Base-by-base conservation (phyloP, 2,888 invertebrate genomes). In the Eumerus sabulonum region DNA sequence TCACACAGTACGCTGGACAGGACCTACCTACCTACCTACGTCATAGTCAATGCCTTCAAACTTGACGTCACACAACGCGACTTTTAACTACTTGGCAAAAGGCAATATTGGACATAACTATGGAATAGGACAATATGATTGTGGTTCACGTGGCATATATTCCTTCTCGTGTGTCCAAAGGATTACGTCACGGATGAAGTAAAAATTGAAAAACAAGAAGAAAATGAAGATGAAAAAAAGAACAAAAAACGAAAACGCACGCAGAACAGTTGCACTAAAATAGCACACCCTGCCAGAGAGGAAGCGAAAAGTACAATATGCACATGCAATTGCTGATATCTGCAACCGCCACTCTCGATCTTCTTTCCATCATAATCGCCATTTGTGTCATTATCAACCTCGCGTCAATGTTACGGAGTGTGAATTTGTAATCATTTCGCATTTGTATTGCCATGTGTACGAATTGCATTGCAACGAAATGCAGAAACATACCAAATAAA, bases 351-450 rank as follows among this genome's bases (percentile, higher is more conserved):
- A 38, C 62, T 62, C 57, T 63, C 62, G 67, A 77, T 77, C 67
- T 72, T 19, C 54, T 42, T 70, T 19, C 47, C 36, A 16, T 62
- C 62, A 53, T 74, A 70, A 62, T 62, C 50, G 50, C 56, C 62
- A 40, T 47, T 44, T 60, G 67, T 62, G 76, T 70, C 59, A 68
- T 76, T 76, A 76, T 70, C 76, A 70, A 59, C 68, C 27, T 47
- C 13, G 36, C 27, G n/a, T 12, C 51, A 38, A 57, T 44, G 17
- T 47, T 57, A 62, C 66, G 57, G 72, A 67, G 77, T 77, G 72
- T 72, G 60, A 72, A 67, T 63, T 72, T 63, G 62, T 63, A 72
- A 67, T 48, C 66, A 67, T 66, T 57, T 56, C 14, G 62, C 59
- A 44, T 11, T 40, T n/a, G 40, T 40, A 40, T 40, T 2, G 27